Base-by-base conservation (phyloP, 2,113 vertebrate species). In the Phycodurus eques region DNA sequence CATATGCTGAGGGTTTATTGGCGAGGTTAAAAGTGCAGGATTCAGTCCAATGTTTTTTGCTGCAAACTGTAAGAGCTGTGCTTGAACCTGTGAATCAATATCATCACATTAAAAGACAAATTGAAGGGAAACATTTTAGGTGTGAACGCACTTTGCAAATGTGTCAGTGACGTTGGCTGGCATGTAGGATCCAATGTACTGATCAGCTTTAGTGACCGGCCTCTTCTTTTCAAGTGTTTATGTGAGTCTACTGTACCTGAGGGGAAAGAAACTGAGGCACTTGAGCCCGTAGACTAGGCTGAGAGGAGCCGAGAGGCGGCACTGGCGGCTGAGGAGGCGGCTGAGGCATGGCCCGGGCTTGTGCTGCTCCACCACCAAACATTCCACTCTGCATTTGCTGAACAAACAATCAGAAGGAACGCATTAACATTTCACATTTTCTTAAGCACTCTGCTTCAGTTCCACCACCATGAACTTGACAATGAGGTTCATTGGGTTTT, bases 41-140 rank as follows among this genome's bases (percentile, higher is more conserved):
- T 97, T 99, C 95, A 99, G 96, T 96, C 98, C 98, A 96, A 98
- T 98, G 94, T 98, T 99, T 98, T 99, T 99, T 97, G 97, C 97
- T 95, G 97, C 97, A 96, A 99, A 99, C 95, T 99, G 97, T 94
- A 99, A 97, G 96, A 99, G 97, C 95, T 99, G 97, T 98, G 97
- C 96, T 99, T 99, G 97, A 96, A 99, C 97, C 97, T 99, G 82
- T 44, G 20, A 57, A 20, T 1, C 66, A 78, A 67, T 20, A 65
- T 51, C 1, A 57, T 39, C 49, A 54, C 19, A 73, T 61, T 49
- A 27, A 71, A 74, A 67, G 31, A 35, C 27, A n/a, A 31, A 22
- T 13, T 7, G n/a, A 61, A 31, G 3, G n/a, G 10, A 61, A 22
- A 61, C n/a, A 15, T 11, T 66, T 66, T 35, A 14, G 13, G 35